Conservation (phyloP, 2,113 vertebrate species). For the Tragelaphus buxtoni region DNA sequence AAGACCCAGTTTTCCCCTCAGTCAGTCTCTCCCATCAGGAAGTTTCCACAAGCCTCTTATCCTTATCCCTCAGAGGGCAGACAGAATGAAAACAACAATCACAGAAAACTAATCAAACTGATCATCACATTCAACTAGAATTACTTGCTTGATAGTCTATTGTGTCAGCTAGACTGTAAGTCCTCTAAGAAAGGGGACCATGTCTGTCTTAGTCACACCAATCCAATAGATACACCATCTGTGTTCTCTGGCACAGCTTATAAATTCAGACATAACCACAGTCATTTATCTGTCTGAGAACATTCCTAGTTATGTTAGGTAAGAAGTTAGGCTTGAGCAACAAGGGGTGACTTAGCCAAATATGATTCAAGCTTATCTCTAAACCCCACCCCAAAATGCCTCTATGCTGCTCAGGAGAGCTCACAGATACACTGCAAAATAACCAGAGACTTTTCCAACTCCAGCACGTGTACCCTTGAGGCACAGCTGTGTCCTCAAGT, state of each 20-base stretch:
- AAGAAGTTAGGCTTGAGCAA: neutral
- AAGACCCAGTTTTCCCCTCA: neutral
- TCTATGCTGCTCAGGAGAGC: neutral
- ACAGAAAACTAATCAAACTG: neutral
- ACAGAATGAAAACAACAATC: neutral
- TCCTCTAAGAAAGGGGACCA: neutral
- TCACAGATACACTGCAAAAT: neutral
- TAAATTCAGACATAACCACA: slow-evolving; percentile 52
- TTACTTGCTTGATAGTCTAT: neutral
- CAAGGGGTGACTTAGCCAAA: neutral
- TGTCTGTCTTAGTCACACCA: slow-evolving; percentile 15
- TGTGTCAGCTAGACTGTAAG: neutral
- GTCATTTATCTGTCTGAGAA: slow-evolving; percentile 66
- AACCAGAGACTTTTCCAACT: neutral
- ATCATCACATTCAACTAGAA: neutral
- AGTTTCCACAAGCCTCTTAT: neutral
- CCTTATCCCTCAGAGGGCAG: neutral
- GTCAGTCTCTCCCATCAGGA: neutral
- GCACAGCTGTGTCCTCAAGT: neutral
- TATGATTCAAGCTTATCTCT: neutral
- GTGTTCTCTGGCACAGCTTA: slow-evolving; percentile 56
- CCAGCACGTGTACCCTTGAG: neutral
- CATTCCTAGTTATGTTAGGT: slow-evolving; percentile 45
- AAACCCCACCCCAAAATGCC: neutral
- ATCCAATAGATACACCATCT: slow-evolving; percentile 59